phyloP scores from a whole-genome alignment of 1,140 invertebrate genomes.

The Camponotus floridanus region DNA sequence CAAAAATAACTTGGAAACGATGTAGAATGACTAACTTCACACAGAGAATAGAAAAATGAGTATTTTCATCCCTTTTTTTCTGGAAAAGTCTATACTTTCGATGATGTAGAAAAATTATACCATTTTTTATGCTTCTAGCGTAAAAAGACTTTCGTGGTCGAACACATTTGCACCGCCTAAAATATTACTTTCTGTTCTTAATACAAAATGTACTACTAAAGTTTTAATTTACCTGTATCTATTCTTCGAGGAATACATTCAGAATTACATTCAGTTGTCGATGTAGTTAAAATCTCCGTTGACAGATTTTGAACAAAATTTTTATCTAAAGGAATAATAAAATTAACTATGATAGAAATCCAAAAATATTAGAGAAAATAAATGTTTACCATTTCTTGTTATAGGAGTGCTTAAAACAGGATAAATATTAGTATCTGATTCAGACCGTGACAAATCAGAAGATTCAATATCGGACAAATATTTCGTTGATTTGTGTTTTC shows the following conservation, averaged over 20 bases:
- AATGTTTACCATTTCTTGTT: not conserved
- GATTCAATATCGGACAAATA: slow-evolving; percentile 11
- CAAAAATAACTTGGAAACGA: no score
- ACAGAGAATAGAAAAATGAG: no score
- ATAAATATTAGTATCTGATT: slow-evolving; percentile 18
- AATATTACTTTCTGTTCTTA: no score
- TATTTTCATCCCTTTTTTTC: no score
- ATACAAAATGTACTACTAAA: no score
- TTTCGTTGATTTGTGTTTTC: not conserved
- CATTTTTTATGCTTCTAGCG: no score
- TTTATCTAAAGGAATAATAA: not conserved
- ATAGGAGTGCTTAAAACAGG: not conserved
- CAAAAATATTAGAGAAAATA: not conserved
- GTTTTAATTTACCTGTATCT: slow-evolving; percentile 8
- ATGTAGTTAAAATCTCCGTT: not conserved
- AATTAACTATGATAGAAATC: slow-evolving; percentile 1
- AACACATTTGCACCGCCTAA: no score
- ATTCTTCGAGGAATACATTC: not conserved
- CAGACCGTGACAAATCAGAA: slow-evolving; percentile 5
- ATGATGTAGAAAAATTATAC: no score
- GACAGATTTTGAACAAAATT: not conserved
- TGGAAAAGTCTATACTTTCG: no score
- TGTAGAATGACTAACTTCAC: no score
- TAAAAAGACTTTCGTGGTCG: no score
- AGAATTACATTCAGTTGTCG: not conserved